phyloP scores from a whole-genome alignment of 2,888 invertebrate genomes.

The Netelia virgata region DNA sequence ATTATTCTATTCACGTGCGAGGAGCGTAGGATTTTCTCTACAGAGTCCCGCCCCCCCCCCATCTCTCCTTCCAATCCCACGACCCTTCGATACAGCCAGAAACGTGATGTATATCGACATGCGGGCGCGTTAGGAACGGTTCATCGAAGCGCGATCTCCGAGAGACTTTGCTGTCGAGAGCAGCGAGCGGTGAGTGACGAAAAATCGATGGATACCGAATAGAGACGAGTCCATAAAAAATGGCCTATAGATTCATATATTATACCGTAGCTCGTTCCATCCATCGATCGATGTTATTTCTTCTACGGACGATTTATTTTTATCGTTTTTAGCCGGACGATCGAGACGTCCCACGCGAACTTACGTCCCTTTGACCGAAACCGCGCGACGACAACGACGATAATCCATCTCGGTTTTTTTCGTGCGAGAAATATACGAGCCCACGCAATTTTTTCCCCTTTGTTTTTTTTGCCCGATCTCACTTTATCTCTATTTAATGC shows the following conservation, averaged over 20 bases:
- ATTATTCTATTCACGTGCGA: slow-evolving; percentile 42
- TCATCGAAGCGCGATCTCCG: slow-evolving; percentile 72
- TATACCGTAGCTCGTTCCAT: background rate
- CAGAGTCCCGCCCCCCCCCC: background rate
- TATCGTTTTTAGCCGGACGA: background rate
- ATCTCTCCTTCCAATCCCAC: background rate
- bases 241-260: background rate
- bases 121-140: slow-evolving; percentile 68
- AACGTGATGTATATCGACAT: slow-evolving; percentile 33
- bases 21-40: background rate
- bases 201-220: slow-evolving; percentile 72
- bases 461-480: background rate
- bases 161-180: slow-evolving; percentile 71
- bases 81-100: slow-evolving; percentile 21
- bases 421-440: background rate
- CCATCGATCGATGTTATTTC: background rate
- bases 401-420: background rate
- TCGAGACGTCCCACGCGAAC: background rate
- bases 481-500: background rate
- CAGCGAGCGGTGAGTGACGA: slow-evolving; percentile 70
- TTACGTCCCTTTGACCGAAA: slow-evolving; percentile 8
- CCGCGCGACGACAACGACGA: background rate
- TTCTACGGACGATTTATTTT: slow-evolving; percentile 45
- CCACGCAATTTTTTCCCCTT: background rate
- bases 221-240: slow-evolving; percentile 3